Evolutionary conservation across 2,113 vertebrate species (phyloP).

Genomic region (Mesoclemmys tuberculata): DNA sequence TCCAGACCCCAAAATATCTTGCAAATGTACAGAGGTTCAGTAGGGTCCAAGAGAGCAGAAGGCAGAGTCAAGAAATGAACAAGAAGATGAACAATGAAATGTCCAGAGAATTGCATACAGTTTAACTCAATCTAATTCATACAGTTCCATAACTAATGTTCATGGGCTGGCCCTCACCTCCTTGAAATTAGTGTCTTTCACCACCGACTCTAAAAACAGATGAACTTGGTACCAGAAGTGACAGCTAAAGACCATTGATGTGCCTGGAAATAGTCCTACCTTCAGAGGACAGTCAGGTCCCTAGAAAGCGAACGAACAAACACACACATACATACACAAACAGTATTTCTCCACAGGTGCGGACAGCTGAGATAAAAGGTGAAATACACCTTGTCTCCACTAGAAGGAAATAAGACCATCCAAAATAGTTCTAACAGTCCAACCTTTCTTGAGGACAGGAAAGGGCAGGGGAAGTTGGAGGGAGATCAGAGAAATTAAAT

Average conservation of each 20-base stretch:
- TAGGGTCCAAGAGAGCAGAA: accelerated
- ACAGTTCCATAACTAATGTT: background rate
- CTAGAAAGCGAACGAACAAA: background rate
- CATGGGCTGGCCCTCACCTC: background rate
- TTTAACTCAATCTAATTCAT: background rate
- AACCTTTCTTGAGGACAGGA: background rate
- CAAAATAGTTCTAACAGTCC: constrained; percentile 5
- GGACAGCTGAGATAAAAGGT: constrained; percentile 33
- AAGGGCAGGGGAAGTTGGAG: background rate
- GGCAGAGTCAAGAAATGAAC: background rate
- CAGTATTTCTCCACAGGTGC: constrained; percentile 39
- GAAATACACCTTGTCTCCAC: constrained; percentile 42
- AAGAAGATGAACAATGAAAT: no score
- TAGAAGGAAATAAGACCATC: constrained; percentile 25
- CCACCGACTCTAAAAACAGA: background rate
- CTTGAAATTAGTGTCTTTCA: background rate
- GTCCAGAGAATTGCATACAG: background rate
- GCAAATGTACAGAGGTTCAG: background rate
- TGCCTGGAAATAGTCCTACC: constrained; percentile 8
- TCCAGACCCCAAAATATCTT: background rate
- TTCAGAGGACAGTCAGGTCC: constrained; percentile 19
- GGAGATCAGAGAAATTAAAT: constrained; percentile 10
- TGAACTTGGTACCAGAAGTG: background rate
- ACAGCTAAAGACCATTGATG: background rate
- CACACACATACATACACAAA: constrained; percentile 34